These are phyloP conservation scores for Sigmodon hispidus DNA, from an alignment of 2,113 vertebrate species.

Conservation along the genomic window DNA sequence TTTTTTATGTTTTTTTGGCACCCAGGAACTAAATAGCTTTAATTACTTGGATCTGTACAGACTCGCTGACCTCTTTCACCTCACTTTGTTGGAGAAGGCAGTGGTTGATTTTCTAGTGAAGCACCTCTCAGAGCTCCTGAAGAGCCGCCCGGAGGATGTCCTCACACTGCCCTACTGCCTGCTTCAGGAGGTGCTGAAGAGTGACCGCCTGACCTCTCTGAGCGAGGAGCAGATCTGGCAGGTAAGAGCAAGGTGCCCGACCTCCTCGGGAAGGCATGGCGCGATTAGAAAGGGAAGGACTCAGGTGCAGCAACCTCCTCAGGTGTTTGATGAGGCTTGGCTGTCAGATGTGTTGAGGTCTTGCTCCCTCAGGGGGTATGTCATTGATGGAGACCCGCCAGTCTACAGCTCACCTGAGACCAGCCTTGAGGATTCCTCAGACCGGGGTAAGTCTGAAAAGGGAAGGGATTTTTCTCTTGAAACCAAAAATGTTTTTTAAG, in stretches of 20 bases:
- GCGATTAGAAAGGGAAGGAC: constrained; percentile 49
- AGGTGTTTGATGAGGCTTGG: not conserved
- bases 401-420: fast-evolving
- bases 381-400: not conserved
- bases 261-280: not conserved
- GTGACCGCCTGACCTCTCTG: constrained; percentile 96
- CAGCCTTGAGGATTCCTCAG: not conserved
- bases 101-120: constrained; percentile 97
- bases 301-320: constrained; percentile 42
- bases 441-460: not conserved
- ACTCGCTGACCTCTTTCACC: constrained; percentile 97
- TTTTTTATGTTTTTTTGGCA: constrained; percentile 73
- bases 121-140: constrained; percentile 95
- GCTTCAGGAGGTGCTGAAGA: constrained; percentile 96
- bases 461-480: not conserved
- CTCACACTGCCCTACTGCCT: constrained; percentile 94
- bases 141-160: constrained; percentile 93
- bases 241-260: constrained; percentile 85
- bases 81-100: constrained; percentile 95
- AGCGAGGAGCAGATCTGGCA: constrained; percentile 98
- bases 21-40: constrained; percentile 95
- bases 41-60: constrained; percentile 99
- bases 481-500: constrained; percentile 12
- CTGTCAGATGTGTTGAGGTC: not conserved
- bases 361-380: not conserved